Percentiles rank a stretch among this genome's conserved stretches.
These are phyloP conservation scores for Lynx canadensis DNA, from an alignment of 2,113 vertebrate genomes.

Conservation along the genomic window DNA sequence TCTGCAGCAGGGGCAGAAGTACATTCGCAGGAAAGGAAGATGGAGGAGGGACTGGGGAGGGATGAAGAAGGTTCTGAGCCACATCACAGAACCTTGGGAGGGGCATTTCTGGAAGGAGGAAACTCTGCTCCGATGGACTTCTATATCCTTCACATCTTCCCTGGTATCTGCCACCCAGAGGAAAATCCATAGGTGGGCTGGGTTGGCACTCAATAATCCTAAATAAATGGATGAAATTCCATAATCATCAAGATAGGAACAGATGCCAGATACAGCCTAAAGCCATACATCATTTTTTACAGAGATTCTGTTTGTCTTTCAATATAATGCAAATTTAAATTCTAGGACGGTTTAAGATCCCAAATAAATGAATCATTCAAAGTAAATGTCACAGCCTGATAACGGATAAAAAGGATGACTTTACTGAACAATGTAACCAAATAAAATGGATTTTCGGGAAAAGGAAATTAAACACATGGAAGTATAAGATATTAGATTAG, in stretches of 20 bases:
- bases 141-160: not conserved
- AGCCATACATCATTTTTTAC: slow-evolving; percentile 44
- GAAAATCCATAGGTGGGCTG: not conserved
- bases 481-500: slow-evolving; percentile 68
- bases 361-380: slow-evolving; percentile 67
- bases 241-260: not conserved
- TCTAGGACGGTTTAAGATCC: slow-evolving; percentile 53
- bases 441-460: slow-evolving; percentile 58
- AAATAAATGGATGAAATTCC: slow-evolving; percentile 46
- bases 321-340: slow-evolving; percentile 62
- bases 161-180: not conserved
- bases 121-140: not conserved
- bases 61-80: not conserved
- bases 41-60: not conserved
- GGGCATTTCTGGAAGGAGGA: not conserved
- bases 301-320: slow-evolving; percentile 62
- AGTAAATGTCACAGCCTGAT: slow-evolving; percentile 67
- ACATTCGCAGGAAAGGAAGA: not conserved
- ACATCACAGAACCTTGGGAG: not conserved
- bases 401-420: slow-evolving; percentile 55
- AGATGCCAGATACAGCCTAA: slow-evolving; percentile 4
- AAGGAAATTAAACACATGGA: slow-evolving; percentile 70
- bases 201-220: not conserved
- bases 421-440: slow-evolving; percentile 58
- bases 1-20: not conserved